phyloP scores from a whole-genome alignment of 2,888 invertebrate genomes.

The Hirtodrosophila cameraria region DNA sequence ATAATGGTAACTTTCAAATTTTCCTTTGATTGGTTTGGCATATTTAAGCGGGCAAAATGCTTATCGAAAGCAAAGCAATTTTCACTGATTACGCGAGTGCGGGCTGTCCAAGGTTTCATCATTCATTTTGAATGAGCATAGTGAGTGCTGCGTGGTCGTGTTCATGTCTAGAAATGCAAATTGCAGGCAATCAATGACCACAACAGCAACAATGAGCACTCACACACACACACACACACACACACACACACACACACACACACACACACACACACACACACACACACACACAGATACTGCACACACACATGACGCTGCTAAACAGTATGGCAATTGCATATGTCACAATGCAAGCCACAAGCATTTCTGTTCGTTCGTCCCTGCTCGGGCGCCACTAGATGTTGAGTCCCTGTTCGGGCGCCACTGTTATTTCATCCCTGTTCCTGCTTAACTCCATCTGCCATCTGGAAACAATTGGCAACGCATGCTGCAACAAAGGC shows the following conservation, averaged over 20 bases:
- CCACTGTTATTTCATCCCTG: neutral
- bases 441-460: conserved; percentile 8
- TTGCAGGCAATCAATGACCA: conserved; percentile 54
- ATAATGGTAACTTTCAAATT: conserved; percentile 9
- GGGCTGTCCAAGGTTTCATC: conserved; percentile 24
- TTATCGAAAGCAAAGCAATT: conserved; percentile 48
- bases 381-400: neutral
- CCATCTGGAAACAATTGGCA: conserved; percentile 25
- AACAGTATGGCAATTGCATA: conserved; percentile 28
- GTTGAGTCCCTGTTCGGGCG: conserved; percentile 9
- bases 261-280: neutral
- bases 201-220: conserved; percentile 39
- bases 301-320: neutral
- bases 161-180: conserved; percentile 66
- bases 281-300: neutral
- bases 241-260: neutral
- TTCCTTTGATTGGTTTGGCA: conserved; percentile 5
- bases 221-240: neutral
- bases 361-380: conserved; percentile 11
- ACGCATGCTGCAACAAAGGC: conserved; percentile 17
- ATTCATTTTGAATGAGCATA: conserved; percentile 33
- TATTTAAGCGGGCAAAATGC: conserved; percentile 7
- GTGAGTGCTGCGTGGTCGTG: conserved; percentile 21
- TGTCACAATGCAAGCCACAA: conserved; percentile 27
- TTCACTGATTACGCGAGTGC: conserved; percentile 43